phyloP scores from a whole-genome alignment of 1,140 invertebrate species.

The Drosophila sechellia region DNA sequence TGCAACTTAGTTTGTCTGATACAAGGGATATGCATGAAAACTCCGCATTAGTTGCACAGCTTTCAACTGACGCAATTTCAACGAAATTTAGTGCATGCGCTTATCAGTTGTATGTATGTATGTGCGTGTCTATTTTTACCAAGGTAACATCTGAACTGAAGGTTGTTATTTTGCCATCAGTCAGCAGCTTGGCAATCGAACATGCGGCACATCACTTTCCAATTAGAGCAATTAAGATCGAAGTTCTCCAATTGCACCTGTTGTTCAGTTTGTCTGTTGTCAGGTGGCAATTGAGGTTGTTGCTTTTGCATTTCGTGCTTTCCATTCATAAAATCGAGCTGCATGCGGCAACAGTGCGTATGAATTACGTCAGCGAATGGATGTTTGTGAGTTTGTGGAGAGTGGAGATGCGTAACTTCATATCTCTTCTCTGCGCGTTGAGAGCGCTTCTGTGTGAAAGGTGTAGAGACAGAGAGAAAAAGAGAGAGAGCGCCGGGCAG shows the following conservation, averaged over 20 bases:
- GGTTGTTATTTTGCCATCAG: slow-evolving; percentile 16
- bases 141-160: slow-evolving; percentile 13
- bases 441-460: not conserved
- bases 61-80: slow-evolving; percentile 17
- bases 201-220: slow-evolving; percentile 30
- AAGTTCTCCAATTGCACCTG: slow-evolving; percentile 30
- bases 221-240: slow-evolving; percentile 45
- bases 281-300: slow-evolving; percentile 22
- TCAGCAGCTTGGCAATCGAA: slow-evolving; percentile 21
- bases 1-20: too few species aligned
- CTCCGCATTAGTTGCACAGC: too few species aligned
- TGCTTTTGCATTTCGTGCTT: slow-evolving; percentile 49
- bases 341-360: slow-evolving; percentile 64
- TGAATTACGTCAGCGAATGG: slow-evolving; percentile 68
- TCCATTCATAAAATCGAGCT: slow-evolving; percentile 75
- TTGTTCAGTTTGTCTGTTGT: slow-evolving; percentile 31
- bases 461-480: not conserved
- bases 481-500: not conserved
- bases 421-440: slow-evolving; percentile 13
- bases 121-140: slow-evolving; percentile 2
- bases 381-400: not conserved
- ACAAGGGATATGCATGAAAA: not conserved
- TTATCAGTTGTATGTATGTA: slow-evolving; percentile 20
- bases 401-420: slow-evolving; percentile 3
- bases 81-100: slow-evolving; percentile 1